phyloP scores from a whole-genome alignment of 2,113 vertebrate genomes.

The Leucopternis melanops region DNA sequence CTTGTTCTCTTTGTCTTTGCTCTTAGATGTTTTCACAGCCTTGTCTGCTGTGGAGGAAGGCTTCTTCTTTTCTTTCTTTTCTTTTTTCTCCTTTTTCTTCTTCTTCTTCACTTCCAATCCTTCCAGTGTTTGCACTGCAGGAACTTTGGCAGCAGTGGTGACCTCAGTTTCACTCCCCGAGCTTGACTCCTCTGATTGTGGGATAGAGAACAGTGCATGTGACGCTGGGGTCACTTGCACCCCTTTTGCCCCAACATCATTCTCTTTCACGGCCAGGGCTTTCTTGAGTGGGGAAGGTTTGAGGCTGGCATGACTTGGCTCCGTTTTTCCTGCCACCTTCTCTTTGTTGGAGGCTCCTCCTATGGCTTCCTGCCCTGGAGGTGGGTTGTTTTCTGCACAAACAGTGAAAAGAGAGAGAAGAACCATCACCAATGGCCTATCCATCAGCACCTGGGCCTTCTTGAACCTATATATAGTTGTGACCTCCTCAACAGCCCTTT shows the following conservation, averaged over 20 bases:
- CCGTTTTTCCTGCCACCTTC: neutral
- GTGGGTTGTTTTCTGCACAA: neutral
- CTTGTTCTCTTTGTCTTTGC: slow-evolving; percentile 58
- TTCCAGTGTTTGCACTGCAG: neutral
- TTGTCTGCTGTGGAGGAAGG: neutral
- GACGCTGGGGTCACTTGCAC: neutral
- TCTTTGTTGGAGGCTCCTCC: neutral
- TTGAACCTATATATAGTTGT: neutral
- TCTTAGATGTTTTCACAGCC: neutral
- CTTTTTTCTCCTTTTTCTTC: slow-evolving; percentile 58
- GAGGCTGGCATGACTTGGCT: neutral
- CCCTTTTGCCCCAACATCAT: neutral
- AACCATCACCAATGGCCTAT: neutral
- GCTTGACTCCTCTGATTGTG: neutral
- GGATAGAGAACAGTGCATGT: neutral
- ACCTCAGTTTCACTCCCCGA: neutral
- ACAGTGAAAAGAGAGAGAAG: neutral
- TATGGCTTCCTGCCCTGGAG: neutral
- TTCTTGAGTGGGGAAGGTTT: slow-evolving; percentile 26
- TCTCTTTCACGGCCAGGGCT: neutral
- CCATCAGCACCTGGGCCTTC: neutral
- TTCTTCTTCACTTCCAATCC: slow-evolving; percentile 28
- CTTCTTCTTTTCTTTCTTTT: slow-evolving; percentile 49
- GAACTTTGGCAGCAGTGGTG: neutral
- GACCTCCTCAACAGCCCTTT: neutral